Evolutionary conservation across 2,113 vertebrate genomes (phyloP).

Genomic region (Pao palembangensis): DNA sequence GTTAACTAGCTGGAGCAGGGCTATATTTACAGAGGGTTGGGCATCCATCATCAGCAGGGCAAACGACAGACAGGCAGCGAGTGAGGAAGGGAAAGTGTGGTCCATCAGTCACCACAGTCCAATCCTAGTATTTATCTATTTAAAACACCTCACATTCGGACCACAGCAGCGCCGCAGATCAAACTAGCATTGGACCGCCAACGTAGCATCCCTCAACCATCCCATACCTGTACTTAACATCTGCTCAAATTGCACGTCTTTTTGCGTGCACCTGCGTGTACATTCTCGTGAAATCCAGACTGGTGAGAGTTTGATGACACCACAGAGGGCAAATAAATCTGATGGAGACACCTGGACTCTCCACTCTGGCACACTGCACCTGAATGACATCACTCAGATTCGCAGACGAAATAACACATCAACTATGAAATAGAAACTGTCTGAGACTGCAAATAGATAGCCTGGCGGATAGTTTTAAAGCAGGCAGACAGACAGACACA

Average conservation of each 20-base stretch:
- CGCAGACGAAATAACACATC: conserved; percentile 56
- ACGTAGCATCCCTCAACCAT: conserved; percentile 28
- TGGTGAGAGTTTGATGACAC: conserved; percentile 29
- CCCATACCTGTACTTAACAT: not conserved
- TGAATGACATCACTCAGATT: conserved; percentile 65
- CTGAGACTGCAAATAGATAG: conserved; percentile 66
- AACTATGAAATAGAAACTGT: conserved; percentile 60
- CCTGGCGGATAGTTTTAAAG: conserved; percentile 53
- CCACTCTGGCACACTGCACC: conserved; percentile 59
- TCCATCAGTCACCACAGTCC: conserved; percentile 63
- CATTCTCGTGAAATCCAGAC: conserved; percentile 7
- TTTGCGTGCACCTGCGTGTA: conserved; percentile 2
- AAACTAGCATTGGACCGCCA: conserved; percentile 33
- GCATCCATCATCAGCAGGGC: conserved; percentile 63
- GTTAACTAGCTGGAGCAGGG: conserved; percentile 71
- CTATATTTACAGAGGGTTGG: conserved; percentile 74
- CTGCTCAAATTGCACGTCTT: conserved; percentile 4
- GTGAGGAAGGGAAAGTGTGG: conserved; percentile 71
- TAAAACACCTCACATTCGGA: conserved; percentile 57
- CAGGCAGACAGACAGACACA: conserved; percentile 49
- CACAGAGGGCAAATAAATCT: conserved; percentile 2
- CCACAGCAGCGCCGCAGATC: conserved; percentile 53
- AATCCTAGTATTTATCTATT: conserved; percentile 59
- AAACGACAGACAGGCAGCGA: conserved; percentile 54
- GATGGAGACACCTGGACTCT: conserved; percentile 45